Base-by-base conservation (phyloP, 2,888 invertebrate genomes). In the Coenonympha arcania region DNA sequence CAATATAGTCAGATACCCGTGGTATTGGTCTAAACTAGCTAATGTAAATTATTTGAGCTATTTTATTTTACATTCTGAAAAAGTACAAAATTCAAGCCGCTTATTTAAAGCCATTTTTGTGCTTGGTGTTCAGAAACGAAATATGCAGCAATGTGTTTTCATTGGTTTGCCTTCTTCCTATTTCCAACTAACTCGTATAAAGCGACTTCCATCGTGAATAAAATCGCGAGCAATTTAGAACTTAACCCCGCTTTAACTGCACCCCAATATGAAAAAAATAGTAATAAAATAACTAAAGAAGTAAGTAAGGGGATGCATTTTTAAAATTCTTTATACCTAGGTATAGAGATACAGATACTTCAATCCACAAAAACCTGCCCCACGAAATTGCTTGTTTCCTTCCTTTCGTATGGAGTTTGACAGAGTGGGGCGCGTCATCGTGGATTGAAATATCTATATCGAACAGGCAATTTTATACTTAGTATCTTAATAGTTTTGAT, bases 151-250 rank as follows among this genome's bases (percentile, higher is more conserved):
- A 46, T 54, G 44, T 52, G 47, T 57, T 61, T 56, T 47, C 26
- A 65, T 62, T 66, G 66, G 65, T 67, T 62, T 58, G 50, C 37
- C 42, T 66, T 67, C 67, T 67, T 65, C 66, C 64, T 63, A 66
- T 65, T 72, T 74, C 67, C 66, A 68, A 62, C 63, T 59, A 57
- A 63, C 60, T 62, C 63, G 61, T 59, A 65, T 63, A 57, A 62
- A 60, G 54, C 57, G 66, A 63, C 65, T 59, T 52, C 59, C 50
- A 42, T 52, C 45, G 46, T 44, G 50, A 51, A 57, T 45, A 15
- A 30, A 19, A 19, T 13, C 0, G 1, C 45, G 50, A 48, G 37
- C 50, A 4, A 66, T 59, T 58, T 36, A 53, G 26, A 50, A 57
- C 60, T 57, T 57, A 37, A 47, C 50, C 24, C 15, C 39, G 15